Conservation (phyloP, 2,888 invertebrate genomes). For the Thelaira solivaga region DNA sequence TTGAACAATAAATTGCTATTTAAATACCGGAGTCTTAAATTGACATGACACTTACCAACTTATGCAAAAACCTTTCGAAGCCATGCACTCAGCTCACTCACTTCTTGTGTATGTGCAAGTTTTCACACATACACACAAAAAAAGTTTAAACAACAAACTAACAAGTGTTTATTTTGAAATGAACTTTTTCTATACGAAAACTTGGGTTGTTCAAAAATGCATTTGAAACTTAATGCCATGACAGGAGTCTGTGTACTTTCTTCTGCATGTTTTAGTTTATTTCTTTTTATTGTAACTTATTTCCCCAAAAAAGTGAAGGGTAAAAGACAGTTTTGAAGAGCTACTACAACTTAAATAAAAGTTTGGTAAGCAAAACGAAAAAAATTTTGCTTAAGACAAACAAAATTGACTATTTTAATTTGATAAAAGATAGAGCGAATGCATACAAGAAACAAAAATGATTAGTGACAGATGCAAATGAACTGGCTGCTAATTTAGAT, state of each 20-base stretch:
- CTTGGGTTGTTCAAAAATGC: slow-evolving; percentile 57
- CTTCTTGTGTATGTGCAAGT: slow-evolving; percentile 7
- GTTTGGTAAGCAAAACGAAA: no score
- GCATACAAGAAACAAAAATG: no score
- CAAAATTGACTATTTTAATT: no score
- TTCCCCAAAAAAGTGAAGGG: slow-evolving; percentile 1
- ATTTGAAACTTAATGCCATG: slow-evolving; percentile 39
- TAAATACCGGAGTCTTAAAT: slow-evolving; percentile 64
- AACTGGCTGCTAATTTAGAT: no score
- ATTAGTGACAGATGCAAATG: no score
- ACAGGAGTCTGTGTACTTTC: background rate
- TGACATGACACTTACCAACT: slow-evolving; percentile 62
- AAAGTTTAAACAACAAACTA: slow-evolving; percentile 60
- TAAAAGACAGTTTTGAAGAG: no score
- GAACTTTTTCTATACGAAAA: slow-evolving; percentile 61
- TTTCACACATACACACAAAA: slow-evolving; percentile 26
- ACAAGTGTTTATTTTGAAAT: slow-evolving; percentile 65
- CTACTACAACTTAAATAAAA: no score
- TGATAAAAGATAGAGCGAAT: no score
- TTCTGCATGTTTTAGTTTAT: slow-evolving; percentile 3
- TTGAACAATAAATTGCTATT: slow-evolving; percentile 64
- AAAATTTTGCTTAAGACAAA: no score
- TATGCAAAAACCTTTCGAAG: slow-evolving; percentile 42
- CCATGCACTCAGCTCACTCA: background rate
- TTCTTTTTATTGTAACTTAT: background rate